Base-by-base conservation (phyloP, 1,140 invertebrate species). In the Drosophila novamexicana region DNA sequence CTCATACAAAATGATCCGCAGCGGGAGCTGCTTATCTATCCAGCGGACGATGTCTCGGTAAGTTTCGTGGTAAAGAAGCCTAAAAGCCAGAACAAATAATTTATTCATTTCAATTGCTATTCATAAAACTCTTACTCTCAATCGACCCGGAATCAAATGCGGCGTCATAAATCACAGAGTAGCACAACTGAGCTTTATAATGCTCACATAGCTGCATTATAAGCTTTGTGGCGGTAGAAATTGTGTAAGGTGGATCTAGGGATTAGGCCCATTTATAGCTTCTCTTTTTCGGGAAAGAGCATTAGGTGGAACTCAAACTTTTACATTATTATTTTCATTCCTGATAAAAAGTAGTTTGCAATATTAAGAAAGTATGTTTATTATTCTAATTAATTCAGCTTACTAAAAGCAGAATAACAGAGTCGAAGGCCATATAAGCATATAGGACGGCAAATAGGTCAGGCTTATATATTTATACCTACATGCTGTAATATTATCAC, bases 1-100 rank as follows among this genome's bases (percentile, higher is more conserved):
- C 93, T 98, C 45, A 93, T 98, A 75, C 95, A 98, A 93, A 98
- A 98, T 96, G 97, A 98, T 94, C 96, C 97, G 34, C 96, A 98
- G 72, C 93, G 97, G 85, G 97, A 98, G 89, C 94, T 98, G 77
- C 93, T 98, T 34, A 93, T 98, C 16, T 98, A 98, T 93, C 97
- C 98, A 18, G 93, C 95, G 56, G 97, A 99, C 94, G 98, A 98
- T 95, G 95, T 98, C 81, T 96, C 96, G 45, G 97, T 98, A 94
- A 96, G 96, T 95, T 34, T 62, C 34, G 53, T 64, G 5, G 16
- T 7, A 29, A 54, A 57, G 0, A 18, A 39, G 22, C 36, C 37
- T 34, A 47, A 63, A 70, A 70, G 52, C 36, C 49, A 18, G 16
- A 14, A 8, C 12, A 29, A 57, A 57, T 71, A 56, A 71, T 56